Conservation (phyloP, 2,888 invertebrate species). For the Thysanoteuthis rhombus region DNA sequence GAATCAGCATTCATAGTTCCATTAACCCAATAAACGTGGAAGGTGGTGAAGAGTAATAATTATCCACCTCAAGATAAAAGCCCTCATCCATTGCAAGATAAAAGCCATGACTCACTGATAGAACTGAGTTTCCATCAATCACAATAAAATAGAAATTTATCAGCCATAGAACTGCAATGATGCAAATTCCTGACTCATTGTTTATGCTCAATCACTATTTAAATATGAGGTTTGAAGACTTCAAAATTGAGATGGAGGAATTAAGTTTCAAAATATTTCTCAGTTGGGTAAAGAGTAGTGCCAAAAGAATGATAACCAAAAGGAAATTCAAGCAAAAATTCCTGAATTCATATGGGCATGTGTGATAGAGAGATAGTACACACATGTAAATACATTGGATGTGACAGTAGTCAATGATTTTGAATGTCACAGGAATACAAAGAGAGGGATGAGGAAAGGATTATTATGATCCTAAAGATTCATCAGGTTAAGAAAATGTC, state of each 20-base stretch:
- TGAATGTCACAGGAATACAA: slow-evolving; percentile 1
- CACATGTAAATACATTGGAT: not conserved
- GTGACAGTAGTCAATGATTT: not conserved
- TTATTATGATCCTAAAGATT: not conserved
- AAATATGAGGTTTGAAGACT: not conserved
- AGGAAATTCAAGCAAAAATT: not conserved
- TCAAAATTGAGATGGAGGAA: not conserved
- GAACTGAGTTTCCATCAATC: too few species aligned
- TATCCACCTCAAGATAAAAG: too few species aligned
- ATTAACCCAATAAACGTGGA: too few species aligned
- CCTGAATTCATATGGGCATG: not conserved
- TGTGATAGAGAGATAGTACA: not conserved
- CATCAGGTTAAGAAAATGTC: not conserved
- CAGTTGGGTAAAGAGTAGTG: not conserved
- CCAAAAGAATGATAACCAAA: too few species aligned
- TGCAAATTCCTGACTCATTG: too few species aligned
- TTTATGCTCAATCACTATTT: too few species aligned
- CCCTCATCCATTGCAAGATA: too few species aligned
- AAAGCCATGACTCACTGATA: too few species aligned
- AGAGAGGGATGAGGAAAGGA: not conserved
- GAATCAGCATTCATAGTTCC: too few species aligned
- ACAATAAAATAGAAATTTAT: too few species aligned
- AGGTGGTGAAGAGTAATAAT: too few species aligned
- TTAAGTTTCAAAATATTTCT: not conserved
- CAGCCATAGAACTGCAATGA: too few species aligned